Base-by-base conservation (phyloP, 2,797 vertebrate genomes). In the Acropternis orthonyx region DNA sequence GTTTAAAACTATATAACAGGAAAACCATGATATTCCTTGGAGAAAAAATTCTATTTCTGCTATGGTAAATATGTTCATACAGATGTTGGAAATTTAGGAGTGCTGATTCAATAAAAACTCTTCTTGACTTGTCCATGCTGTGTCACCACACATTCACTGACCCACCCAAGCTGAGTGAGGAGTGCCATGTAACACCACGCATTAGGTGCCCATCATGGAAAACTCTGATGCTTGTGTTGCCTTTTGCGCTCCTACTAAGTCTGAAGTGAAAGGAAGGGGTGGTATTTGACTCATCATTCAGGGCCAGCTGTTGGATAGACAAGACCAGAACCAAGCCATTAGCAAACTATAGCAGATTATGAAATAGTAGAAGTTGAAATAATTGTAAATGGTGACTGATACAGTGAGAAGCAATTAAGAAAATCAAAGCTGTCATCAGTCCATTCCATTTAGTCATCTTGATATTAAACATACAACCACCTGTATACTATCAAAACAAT, bases 311-410 rank as follows among this genome's bases (percentile, higher is more conserved):
- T 59, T 71, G 20, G 15, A 44, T 23, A 34, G 21, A 37, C 22
- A 46, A 77, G 41, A 67, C 5, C 10, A 46, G 69, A 88, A 72
- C 7, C 26, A 76, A 81, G 19, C 14, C 16, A 39, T 48, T 62
- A 43, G 43, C 6, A 66, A 66, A 62, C n/a, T 30, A 4, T 48
- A 65, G 28, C 14, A 92, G 46, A 63, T 68, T 62, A 61, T 62
- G n/a, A 75, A 86, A 87, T 5, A 61, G 4, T 54, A 56, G 92
- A 75, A 93, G 14, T 43, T 62, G 56, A 88, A 72, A 91, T 67
- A 67, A 61, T 28, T 59, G 27, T n/a, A 11, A 74, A 46, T 46
- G 0, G 0, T 75, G 44, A 32, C 12, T 89, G 37, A 26, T 67
- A 39, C 20, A 41, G 21, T 62, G 23, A 80, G 52, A 66, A 67